Evolutionary conservation across 2,888 invertebrate species (phyloP).

Genomic region (Lathronympha strigana): DNA sequence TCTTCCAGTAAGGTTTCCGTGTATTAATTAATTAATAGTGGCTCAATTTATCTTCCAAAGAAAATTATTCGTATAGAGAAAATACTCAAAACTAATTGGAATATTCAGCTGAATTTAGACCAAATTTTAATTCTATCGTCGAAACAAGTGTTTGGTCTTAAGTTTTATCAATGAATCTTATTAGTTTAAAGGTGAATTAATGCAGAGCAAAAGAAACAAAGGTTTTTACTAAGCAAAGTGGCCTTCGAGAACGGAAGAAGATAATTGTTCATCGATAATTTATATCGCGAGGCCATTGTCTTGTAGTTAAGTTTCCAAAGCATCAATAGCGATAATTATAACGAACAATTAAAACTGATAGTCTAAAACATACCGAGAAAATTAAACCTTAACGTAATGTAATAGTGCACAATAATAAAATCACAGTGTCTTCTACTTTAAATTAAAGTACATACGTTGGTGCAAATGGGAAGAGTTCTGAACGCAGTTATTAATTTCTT

Average conservation of each 20-base stretch:
- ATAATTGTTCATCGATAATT: slow-evolving; percentile 39
- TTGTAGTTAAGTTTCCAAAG: slow-evolving; percentile 41
- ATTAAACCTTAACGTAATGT: slow-evolving; percentile 12
- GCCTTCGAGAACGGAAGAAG: slow-evolving; percentile 39
- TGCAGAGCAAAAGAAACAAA: slow-evolving; percentile 33
- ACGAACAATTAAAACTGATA: slow-evolving; percentile 23
- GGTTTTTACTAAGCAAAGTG: slow-evolving; percentile 29
- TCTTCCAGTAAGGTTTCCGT: slow-evolving; percentile 59
- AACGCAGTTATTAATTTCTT: background rate
- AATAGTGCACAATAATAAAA: slow-evolving; percentile 11
- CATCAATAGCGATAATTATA: slow-evolving; percentile 33
- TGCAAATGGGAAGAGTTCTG: background rate
- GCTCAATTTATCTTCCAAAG: slow-evolving; percentile 42
- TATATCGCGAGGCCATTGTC: slow-evolving; percentile 35
- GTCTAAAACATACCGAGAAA: background rate
- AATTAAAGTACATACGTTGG: background rate
- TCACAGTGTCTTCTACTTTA: slow-evolving; percentile 25
- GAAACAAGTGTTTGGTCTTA: background rate
- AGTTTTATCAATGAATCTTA: slow-evolving; percentile 12
- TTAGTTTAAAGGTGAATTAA: slow-evolving; percentile 9
- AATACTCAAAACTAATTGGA: slow-evolving; percentile 24
- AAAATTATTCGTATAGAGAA: slow-evolving; percentile 23
- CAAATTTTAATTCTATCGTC: background rate
- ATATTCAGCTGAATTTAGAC: background rate
- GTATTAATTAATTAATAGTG: slow-evolving; percentile 38